Base-by-base conservation (phyloP, 2,113 vertebrate genomes). In the Reinhardtius hippoglossoides region DNA sequence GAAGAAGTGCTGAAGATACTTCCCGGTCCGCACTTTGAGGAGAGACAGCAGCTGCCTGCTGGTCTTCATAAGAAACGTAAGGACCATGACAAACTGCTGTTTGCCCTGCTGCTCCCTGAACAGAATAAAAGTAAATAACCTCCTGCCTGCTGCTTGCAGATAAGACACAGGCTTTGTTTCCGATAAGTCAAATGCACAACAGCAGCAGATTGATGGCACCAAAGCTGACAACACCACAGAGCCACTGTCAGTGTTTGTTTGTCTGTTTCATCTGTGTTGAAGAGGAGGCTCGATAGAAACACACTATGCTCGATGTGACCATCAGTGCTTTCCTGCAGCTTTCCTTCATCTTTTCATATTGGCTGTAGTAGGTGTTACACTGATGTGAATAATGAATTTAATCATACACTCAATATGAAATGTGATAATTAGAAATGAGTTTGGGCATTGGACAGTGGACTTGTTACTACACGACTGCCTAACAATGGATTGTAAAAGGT, bases 1-100 rank as follows among this genome's bases (percentile, higher is more conserved):
- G 98, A 99, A 84, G 98, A 99, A 80, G 98, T 99, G 12, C 74
- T 99, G 5, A 98, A 98, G 92, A 97, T 99, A 89, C 95, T 99
- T 40, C 98, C 98, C 0, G 98, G 98, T 0, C 97, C 98, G 2
- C 97, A 99, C 86, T 99, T 99, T 31, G 98, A 99, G 85, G 98
- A 99, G 70, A 94, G 98, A 57, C 98, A 99, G 65, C 96, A 96
- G 20, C 81, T 99, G 35, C 98, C 98, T 2, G 93, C 97, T 10
- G 95, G 95, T 55, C 93, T 96, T 9, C 93, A 94, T 78, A 95
- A 96, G 85, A 96, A 95, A 90, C 95, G 95, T 95, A 88, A 84
- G 94, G 7, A 54, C 35, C 3, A 1, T 5, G 13, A 14, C 5
- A 50, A 57, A 44, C 26, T 46, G 18, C 71, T 67, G 58, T 84